phyloP scores from a whole-genome alignment of 2,888 invertebrate genomes.

The Asteroscopus sphinx region DNA sequence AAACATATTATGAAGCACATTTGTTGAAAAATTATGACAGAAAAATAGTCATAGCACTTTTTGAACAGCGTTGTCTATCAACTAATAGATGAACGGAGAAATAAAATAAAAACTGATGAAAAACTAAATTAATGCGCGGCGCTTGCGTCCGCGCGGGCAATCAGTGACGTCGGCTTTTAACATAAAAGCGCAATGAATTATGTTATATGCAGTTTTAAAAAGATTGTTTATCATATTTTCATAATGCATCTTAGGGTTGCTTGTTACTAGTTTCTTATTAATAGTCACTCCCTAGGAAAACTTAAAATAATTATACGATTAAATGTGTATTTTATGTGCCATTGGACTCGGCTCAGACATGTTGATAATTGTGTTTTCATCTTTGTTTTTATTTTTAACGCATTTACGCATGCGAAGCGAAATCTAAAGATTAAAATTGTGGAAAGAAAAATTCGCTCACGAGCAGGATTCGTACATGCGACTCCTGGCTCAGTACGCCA shows the following conservation, averaged over 20 bases:
- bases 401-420: no score
- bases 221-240: neutral
- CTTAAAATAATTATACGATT: no score
- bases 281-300: no score
- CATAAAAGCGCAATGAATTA: slow-evolving; percentile 8
- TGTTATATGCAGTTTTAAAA: slow-evolving; percentile 24
- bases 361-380: no score
- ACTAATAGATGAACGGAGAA: slow-evolving; percentile 28
- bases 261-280: neutral
- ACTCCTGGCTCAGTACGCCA: no score
- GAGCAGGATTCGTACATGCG: no score
- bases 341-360: no score
- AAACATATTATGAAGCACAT: slow-evolving; percentile 12
- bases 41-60: slow-evolving; percentile 11
- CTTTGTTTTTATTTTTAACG: no score
- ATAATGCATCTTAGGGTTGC: neutral
- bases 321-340: no score
- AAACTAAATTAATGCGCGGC: slow-evolving; percentile 4
- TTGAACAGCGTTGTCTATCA: slow-evolving; percentile 31
- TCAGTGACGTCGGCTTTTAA: neutral
- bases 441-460: no score
- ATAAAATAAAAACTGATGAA: slow-evolving; percentile 2
- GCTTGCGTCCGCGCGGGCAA: slow-evolving; percentile 4
- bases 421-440: no score
- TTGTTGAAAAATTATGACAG: slow-evolving; percentile 30